phyloP scores from a whole-genome alignment of 2,113 vertebrate genomes.

The Ariopsis seemanni region DNA sequence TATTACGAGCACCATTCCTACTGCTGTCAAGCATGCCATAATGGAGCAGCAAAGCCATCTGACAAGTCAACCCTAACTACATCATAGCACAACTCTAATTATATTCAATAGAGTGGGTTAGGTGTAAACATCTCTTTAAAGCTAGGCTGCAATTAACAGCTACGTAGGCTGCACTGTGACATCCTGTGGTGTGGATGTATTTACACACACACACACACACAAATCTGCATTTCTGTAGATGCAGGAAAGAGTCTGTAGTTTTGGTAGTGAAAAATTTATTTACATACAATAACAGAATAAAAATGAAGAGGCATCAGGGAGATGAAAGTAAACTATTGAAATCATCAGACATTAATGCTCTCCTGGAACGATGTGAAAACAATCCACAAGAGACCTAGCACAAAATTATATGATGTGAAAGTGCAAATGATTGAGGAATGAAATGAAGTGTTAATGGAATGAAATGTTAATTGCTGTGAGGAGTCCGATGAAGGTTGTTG shows the following conservation, averaged over 20 bases:
- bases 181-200: conserved; percentile 22
- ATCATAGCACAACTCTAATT: background rate
- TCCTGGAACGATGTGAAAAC: conserved; percentile 53
- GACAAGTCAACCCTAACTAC: background rate
- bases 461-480: conserved; percentile 63
- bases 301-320: conserved; percentile 40
- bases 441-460: conserved; percentile 50
- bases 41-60: conserved; percentile 1
- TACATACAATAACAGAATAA: conserved; percentile 59
- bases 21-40: background rate
- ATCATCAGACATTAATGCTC: conserved; percentile 62
- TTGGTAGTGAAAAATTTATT: conserved; percentile 45
- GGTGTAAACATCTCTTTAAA: background rate
- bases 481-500: conserved; percentile 50
- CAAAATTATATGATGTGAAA: conserved; percentile 59
- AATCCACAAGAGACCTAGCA: conserved; percentile 51
- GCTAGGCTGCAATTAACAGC: background rate
- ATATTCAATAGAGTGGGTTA: background rate
- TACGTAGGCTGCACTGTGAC: background rate
- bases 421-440: conserved; percentile 59
- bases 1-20: background rate
- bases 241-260: conserved; percentile 13
- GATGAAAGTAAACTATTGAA: conserved; percentile 46
- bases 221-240: conserved; percentile 31
- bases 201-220: conserved; percentile 31